A percentile compares a stretch with the other conserved stretches of the same genome.
Evolutionary conservation across 2,113 vertebrate species (phyloP).

Genomic region (Heteronetta atricapilla): DNA sequence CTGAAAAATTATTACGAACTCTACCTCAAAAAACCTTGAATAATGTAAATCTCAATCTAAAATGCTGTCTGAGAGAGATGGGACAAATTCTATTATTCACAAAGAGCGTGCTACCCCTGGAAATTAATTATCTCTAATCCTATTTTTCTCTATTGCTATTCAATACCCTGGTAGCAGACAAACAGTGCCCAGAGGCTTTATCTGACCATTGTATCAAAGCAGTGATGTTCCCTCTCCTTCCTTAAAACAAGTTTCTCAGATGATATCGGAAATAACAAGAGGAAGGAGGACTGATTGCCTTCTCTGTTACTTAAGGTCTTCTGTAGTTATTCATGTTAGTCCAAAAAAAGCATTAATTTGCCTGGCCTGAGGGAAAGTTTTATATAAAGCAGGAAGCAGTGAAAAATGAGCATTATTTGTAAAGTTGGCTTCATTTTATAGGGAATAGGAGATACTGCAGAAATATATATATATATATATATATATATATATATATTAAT

Average conservation of each 20-base stretch:
- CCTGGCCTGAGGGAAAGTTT: neutral
- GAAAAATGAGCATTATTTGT: neutral
- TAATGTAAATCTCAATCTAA: conserved; percentile 37
- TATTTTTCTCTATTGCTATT: neutral
- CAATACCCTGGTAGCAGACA: neutral
- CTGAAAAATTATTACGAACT: neutral
- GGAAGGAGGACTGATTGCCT: neutral
- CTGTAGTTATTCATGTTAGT: neutral
- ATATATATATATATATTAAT: too few species aligned
- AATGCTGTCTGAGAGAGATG: neutral
- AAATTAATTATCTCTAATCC: conserved; percentile 11
- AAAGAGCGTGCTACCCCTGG: neutral
- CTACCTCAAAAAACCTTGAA: neutral
- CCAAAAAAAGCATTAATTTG: neutral
- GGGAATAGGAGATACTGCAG: neutral
- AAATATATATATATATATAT: too few species aligned
- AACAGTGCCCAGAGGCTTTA: neutral
- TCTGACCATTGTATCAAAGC: neutral
- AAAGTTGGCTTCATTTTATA: neutral
- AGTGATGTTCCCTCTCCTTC: neutral
- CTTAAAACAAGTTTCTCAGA: neutral
- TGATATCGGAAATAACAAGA: neutral
- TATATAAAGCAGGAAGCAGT: neutral
- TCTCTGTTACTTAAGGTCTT: neutral
- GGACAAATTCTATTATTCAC: conserved; percentile 43